Evolutionary conservation across 1,140 invertebrate genomes (phyloP).

Genomic region (Delia radicum): DNA sequence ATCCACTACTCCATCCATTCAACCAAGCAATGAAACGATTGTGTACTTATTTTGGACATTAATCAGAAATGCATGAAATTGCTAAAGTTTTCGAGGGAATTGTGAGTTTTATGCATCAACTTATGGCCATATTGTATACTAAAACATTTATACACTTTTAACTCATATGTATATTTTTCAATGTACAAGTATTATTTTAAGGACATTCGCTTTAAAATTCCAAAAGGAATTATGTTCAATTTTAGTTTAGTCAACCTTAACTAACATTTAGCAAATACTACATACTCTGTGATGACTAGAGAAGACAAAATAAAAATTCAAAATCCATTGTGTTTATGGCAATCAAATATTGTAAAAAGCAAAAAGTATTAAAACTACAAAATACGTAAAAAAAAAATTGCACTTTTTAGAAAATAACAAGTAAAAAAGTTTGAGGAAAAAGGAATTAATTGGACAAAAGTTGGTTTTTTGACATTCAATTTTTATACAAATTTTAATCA

Average conservation of each 20-base stretch:
- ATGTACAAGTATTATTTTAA: background rate
- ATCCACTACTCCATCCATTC: background rate
- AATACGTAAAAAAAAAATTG: no score
- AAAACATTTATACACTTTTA: background rate
- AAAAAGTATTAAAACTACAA: no score
- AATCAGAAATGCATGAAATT: constrained; percentile 4
- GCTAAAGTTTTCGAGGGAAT: constrained; percentile 1
- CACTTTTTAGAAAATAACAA: no score
- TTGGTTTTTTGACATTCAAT: no score
- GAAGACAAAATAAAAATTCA: no score
- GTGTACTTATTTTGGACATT: constrained; percentile 1
- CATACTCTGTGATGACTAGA: no score
- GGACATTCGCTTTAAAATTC: background rate
- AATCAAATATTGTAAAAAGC: no score
- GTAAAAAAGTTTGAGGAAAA: no score
- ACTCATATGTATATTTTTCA: background rate
- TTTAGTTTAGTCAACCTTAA: background rate
- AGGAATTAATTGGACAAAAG: no score
- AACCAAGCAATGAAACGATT: background rate
- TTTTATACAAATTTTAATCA: no score
- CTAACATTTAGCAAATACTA: background rate
- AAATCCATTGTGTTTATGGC: no score
- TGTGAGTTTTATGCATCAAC: background rate
- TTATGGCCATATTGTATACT: background rate
- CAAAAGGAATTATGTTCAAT: background rate